Conservation (phyloP, 2,888 invertebrate species). For the Hipparchia sbordonii region DNA sequence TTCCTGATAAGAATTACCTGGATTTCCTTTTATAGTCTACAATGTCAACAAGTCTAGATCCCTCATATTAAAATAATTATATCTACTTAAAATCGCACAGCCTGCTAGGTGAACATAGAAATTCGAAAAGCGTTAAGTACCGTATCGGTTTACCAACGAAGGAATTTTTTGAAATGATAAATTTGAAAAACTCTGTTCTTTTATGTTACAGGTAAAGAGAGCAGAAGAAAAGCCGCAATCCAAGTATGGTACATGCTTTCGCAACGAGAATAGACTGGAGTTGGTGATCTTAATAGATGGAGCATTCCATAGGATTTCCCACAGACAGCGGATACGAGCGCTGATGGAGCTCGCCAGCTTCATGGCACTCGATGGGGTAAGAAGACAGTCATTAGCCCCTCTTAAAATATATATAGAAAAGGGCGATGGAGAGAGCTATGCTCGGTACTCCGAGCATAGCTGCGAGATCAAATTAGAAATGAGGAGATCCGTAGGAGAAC, state of each 20-base stretch:
- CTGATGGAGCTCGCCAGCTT: constrained; percentile 88
- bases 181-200: neutral
- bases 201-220: constrained; percentile 66
- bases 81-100: no score
- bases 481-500: no score
- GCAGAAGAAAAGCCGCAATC: constrained; percentile 73
- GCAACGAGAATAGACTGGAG: constrained; percentile 75
- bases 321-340: constrained; percentile 85
- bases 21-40: neutral
- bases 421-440: no score
- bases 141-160: no score
- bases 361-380: constrained; percentile 86
- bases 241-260: constrained; percentile 68
- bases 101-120: no score
- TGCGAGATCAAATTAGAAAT: no score
- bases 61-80: neutral
- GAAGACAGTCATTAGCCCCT: neutral
- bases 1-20: neutral
- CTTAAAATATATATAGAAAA: no score
- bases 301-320: constrained; percentile 84
- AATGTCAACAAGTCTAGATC: neutral
- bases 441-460: no score
- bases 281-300: constrained; percentile 87
- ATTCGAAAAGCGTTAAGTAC: no score
- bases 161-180: no score